These are phyloP conservation scores for Panurus biarmicus DNA, from an alignment of 2,113 vertebrate species.

Conservation along the genomic window DNA sequence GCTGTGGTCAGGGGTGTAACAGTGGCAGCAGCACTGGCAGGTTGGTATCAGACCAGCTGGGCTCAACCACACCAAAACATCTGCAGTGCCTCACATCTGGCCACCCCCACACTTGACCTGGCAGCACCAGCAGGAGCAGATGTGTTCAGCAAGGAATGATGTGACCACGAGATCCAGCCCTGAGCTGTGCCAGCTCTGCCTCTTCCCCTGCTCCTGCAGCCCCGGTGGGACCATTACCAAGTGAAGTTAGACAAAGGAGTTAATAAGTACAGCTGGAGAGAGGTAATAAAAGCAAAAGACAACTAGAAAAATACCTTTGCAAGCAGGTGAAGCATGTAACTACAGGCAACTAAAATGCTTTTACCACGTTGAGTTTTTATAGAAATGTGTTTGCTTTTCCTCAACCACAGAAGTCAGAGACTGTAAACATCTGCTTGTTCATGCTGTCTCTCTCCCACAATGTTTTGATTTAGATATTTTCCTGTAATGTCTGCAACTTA, in stretches of 20 bases:
- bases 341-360: neutral
- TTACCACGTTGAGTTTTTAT: neutral
- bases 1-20: fast-evolving
- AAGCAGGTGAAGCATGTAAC: neutral
- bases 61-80: neutral
- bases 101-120: neutral
- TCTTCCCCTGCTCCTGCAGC: neutral
- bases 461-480: slow-evolving; percentile 48
- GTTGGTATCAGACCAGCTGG: neutral
- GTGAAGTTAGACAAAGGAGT: neutral
- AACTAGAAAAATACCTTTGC: neutral
- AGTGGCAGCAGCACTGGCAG: neutral
- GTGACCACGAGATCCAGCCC: neutral
- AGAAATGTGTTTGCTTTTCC: neutral
- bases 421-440: slow-evolving; percentile 42
- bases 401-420: slow-evolving; percentile 3
- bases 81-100: neutral
- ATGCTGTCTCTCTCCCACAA: slow-evolving; percentile 15
- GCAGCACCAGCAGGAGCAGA: neutral
- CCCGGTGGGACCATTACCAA: neutral
- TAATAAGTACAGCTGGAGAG: neutral
- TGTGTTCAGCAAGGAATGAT: neutral
- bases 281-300: neutral
- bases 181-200: neutral
- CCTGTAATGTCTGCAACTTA: slow-evolving; percentile 11